phyloP scores from a whole-genome alignment of 2,888 invertebrate genomes.

The Rotaria socialis region DNA sequence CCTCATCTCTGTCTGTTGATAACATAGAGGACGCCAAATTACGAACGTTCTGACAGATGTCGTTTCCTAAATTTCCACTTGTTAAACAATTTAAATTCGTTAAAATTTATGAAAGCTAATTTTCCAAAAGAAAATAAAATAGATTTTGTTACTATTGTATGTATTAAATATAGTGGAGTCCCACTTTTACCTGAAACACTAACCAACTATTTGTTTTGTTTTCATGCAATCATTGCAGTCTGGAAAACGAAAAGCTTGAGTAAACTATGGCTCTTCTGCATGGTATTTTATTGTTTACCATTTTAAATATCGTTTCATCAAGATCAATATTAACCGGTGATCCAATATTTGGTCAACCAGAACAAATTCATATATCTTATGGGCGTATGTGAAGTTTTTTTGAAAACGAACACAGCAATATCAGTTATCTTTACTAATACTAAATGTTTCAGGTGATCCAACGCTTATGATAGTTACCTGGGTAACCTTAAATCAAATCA shows the following conservation, averaged over 20 bases:
- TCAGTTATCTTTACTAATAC: neutral
- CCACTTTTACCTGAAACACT: neutral
- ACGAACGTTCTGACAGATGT: neutral
- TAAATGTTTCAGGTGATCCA: conserved; percentile 47
- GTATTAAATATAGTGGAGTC: neutral
- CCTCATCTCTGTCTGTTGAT: neutral
- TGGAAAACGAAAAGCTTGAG: neutral
- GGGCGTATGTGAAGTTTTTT: conserved; percentile 26
- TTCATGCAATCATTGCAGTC: neutral
- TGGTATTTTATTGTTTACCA: neutral
- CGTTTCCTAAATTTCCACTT: neutral
- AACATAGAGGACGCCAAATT: neutral
- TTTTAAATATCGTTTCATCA: neutral
- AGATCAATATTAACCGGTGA: neutral
- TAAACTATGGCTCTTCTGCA: neutral
- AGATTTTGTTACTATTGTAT: neutral
- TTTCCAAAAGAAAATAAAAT: neutral
- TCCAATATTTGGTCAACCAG: conserved; percentile 43
- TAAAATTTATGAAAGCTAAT: neutral
- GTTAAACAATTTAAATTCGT: neutral
- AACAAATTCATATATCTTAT: conserved; percentile 45
- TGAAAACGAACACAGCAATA: no score
- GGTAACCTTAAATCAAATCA: conserved; percentile 50
- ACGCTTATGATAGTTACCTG: conserved; percentile 52
- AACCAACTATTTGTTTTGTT: conserved; percentile 3